Conservation (phyloP, 2,888 invertebrate genomes). For the Leptinotarsa peninsularis region DNA sequence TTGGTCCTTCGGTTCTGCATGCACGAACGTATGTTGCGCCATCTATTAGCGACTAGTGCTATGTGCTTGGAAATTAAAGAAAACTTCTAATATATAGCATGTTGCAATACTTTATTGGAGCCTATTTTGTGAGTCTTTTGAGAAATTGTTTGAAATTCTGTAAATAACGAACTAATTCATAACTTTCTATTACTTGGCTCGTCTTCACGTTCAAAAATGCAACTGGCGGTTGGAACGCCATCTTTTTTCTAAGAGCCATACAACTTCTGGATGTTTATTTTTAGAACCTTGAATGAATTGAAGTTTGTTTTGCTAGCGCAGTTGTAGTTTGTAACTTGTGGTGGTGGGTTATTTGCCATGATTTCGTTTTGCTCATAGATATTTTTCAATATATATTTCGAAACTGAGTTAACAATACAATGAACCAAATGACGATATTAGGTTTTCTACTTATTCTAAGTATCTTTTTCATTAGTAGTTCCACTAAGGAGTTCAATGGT, state of each 20-base stretch:
- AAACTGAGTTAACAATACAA: conserved; percentile 23
- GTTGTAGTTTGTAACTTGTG: neutral
- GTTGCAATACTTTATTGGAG: too few relatives aligned
- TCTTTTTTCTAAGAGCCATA: neutral
- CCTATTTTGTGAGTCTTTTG: too few relatives aligned
- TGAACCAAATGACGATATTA: conserved; percentile 28
- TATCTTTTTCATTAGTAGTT: conserved; percentile 32
- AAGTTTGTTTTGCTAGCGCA: neutral
- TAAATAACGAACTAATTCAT: too few relatives aligned
- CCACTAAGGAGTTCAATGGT: conserved; percentile 40
- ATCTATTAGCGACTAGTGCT: neutral
- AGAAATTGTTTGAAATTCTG: too few relatives aligned
- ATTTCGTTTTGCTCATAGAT: conserved; percentile 29
- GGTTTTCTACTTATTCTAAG: conserved; percentile 24
- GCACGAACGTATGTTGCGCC: neutral
- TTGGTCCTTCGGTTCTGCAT: too few relatives aligned
- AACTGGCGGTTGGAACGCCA: too few relatives aligned
- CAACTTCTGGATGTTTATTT: neutral
- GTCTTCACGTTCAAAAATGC: too few relatives aligned
- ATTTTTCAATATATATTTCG: conserved; percentile 29
- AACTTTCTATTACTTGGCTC: too few relatives aligned
- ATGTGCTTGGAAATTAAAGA: neutral
- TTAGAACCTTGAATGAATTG: neutral
- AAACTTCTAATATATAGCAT: too few relatives aligned
- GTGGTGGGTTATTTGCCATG: conserved; percentile 31